These are phyloP conservation scores for Baronia brevicornis DNA, from an alignment of 2,888 invertebrate species.

Conservation along the genomic window DNA sequence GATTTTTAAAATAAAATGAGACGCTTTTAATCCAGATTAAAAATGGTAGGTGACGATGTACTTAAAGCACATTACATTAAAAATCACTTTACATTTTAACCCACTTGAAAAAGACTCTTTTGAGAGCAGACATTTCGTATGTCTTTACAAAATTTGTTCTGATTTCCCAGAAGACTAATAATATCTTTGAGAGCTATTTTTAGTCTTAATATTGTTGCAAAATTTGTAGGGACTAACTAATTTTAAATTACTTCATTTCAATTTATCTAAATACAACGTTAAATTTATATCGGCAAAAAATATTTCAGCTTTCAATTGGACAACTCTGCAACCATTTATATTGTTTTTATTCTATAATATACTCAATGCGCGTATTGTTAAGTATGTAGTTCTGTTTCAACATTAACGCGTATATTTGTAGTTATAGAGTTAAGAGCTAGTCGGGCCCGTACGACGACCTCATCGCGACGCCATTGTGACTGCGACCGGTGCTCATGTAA, in stretches of 20 bases:
- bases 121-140: constrained; percentile 12
- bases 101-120: constrained; percentile 3
- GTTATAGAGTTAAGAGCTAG: constrained; percentile 36
- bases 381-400: constrained; percentile 9
- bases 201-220: constrained; percentile 33
- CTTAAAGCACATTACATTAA: neutral
- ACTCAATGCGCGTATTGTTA: too few relatives aligned
- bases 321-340: too few relatives aligned
- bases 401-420: constrained; percentile 12
- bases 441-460: constrained; percentile 57
- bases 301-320: too few relatives aligned
- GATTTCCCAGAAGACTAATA: constrained; percentile 64
- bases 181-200: constrained; percentile 53
- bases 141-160: constrained; percentile 47
- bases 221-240: constrained; percentile 29
- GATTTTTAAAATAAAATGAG: too few relatives aligned
- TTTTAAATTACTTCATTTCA: constrained; percentile 22
- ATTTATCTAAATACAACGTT: constrained; percentile 14
- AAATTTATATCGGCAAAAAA: constrained; percentile 19
- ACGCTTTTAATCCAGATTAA: too few relatives aligned
- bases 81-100: neutral
- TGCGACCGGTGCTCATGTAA: constrained; percentile 63
- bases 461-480: constrained; percentile 65
- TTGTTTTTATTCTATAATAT: too few relatives aligned
- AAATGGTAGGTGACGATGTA: too few relatives aligned